phyloP scores from a whole-genome alignment of 2,888 invertebrate species.

The Mystacides longicornis region DNA sequence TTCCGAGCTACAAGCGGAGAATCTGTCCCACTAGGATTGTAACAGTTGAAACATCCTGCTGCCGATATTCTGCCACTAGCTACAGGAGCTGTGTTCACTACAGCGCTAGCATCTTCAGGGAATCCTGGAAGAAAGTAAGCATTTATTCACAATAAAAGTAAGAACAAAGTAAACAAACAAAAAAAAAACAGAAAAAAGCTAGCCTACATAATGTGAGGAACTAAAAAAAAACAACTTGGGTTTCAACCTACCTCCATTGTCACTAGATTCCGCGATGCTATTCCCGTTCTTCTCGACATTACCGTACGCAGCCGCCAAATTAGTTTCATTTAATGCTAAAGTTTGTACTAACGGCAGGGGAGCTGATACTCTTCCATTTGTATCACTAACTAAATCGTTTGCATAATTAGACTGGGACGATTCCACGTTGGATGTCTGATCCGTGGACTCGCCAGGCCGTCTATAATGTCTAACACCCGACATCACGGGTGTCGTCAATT shows the following conservation, averaged over 20 bases:
- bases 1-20: conserved; percentile 26
- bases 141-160: neutral
- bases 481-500: neutral
- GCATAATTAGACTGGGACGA: conserved; percentile 16
- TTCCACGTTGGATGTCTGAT: conserved; percentile 9
- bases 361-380: conserved; percentile 10
- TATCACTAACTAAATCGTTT: conserved; percentile 15
- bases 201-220: neutral
- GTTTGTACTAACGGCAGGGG: conserved; percentile 26
- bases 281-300: conserved; percentile 42
- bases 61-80: conserved; percentile 40
- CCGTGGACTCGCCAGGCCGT: conserved; percentile 13
- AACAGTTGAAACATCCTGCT: conserved; percentile 27
- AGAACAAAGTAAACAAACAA: neutral
- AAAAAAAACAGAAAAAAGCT: neutral
- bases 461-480: conserved; percentile 9
- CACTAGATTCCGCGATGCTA: conserved; percentile 44
- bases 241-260: conserved; percentile 42
- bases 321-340: conserved; percentile 35
- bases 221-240: neutral
- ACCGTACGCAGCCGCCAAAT: conserved; percentile 33
- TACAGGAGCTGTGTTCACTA: conserved; percentile 32
- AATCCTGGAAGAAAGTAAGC: conserved; percentile 33
- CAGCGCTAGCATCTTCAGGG: conserved; percentile 43
- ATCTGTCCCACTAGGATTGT: conserved; percentile 31